Evolutionary conservation across 2,888 invertebrate species (phyloP).

Genomic region (Acronicta aceris): DNA sequence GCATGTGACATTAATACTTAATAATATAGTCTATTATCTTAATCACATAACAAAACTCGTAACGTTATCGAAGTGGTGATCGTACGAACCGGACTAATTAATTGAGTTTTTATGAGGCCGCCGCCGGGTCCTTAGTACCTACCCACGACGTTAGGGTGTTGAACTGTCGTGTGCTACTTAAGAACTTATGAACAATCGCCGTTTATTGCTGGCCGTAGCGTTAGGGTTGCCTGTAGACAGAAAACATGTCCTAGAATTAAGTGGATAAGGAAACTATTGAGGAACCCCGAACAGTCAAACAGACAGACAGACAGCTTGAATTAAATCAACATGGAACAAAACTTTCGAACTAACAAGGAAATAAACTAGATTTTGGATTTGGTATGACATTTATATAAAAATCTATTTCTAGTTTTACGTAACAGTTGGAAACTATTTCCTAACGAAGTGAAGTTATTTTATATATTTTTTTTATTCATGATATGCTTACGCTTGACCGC

Average conservation of each 20-base stretch:
- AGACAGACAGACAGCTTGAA: too few relatives aligned
- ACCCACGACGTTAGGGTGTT: conserved; percentile 13
- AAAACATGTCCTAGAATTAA: too few relatives aligned
- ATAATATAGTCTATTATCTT: conserved; percentile 19
- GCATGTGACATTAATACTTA: conserved; percentile 2
- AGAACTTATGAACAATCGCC: conserved; percentile 19
- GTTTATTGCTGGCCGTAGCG: conserved; percentile 17
- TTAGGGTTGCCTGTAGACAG: conserved; percentile 4
- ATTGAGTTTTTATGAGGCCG: conserved; percentile 46
- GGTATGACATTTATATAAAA: conserved; percentile 1
- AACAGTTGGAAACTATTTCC: neutral
- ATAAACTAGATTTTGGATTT: neutral
- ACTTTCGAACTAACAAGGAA: neutral
- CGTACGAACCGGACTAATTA: conserved; percentile 43
- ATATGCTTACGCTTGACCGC: too few relatives aligned
- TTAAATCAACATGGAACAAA: too few relatives aligned
- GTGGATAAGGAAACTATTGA: too few relatives aligned
- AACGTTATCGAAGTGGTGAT: conserved; percentile 23
- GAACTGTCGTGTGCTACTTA: conserved; percentile 28
- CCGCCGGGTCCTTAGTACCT: neutral
- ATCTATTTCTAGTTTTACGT: neutral
- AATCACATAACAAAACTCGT: conserved; percentile 25
- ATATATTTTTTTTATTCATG: too few relatives aligned
- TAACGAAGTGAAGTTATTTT: neutral
- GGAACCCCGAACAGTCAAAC: too few relatives aligned